phyloP scores from a whole-genome alignment of 1,140 invertebrate genomes.

The Drosophila miranda region DNA sequence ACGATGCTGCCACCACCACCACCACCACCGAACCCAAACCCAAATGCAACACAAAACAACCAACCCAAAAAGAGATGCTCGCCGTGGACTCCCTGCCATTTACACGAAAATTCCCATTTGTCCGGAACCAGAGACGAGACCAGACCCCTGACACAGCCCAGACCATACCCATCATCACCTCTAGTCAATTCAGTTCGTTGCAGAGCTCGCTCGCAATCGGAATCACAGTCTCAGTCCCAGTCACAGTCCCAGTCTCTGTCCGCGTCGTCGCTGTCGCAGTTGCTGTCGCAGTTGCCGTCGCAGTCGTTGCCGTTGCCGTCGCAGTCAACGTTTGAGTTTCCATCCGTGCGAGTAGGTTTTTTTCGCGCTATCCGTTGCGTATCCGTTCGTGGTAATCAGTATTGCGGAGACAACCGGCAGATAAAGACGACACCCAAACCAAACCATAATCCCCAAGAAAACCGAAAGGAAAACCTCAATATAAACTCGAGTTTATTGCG shows the following conservation, averaged over 20 bases:
- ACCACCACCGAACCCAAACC: slow-evolving; percentile 5
- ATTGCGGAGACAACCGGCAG: slow-evolving; percentile 81
- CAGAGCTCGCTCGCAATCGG: slow-evolving; percentile 57
- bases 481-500: slow-evolving; percentile 19
- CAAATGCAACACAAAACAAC: slow-evolving; percentile 18
- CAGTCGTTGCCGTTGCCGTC: slow-evolving; percentile 20
- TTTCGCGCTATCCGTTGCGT: slow-evolving; percentile 70
- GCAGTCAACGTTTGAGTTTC: slow-evolving; percentile 19
- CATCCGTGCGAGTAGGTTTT: slow-evolving; percentile 14
- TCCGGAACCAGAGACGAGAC: background rate
- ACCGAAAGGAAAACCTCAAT: background rate
- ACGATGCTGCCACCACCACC: slow-evolving; percentile 14
- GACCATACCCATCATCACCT: slow-evolving; percentile 46
- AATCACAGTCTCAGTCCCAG: slow-evolving; percentile 36
- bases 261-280: slow-evolving; percentile 11
- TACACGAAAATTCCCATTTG: slow-evolving; percentile 33
- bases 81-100: slow-evolving; percentile 9
- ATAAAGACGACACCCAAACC: slow-evolving; percentile 71
- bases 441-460: slow-evolving; percentile 8
- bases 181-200: slow-evolving; percentile 68
- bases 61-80: slow-evolving; percentile 52
- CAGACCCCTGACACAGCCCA: slow-evolving; percentile 12
- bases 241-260: slow-evolving; percentile 37
- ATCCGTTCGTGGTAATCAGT: slow-evolving; percentile 64
- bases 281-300: slow-evolving; percentile 7